phyloP scores from a whole-genome alignment of 2,888 invertebrate species.

The Tetheella fluctuosa region DNA sequence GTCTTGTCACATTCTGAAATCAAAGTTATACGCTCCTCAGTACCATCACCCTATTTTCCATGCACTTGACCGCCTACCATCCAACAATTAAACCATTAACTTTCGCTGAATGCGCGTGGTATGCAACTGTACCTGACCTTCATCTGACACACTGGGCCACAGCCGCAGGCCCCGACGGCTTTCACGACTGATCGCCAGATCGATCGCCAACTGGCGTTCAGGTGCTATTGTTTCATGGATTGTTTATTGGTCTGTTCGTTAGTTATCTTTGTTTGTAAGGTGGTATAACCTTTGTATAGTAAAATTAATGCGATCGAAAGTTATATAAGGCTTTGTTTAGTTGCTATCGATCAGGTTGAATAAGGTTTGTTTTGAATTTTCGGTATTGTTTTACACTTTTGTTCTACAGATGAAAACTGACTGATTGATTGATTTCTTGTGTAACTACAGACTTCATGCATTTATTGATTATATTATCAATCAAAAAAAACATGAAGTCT shows the following conservation, averaged over 20 bases:
- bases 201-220: conserved; percentile 21
- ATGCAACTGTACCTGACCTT: conserved; percentile 58
- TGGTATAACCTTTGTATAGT: conserved; percentile 3
- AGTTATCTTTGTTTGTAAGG: conserved; percentile 1
- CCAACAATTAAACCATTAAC: conserved; percentile 67
- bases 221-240: conserved; percentile 29
- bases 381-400: not conserved
- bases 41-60: conserved; percentile 45
- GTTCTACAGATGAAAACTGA: conserved; percentile 1
- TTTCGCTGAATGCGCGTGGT: conserved; percentile 65
- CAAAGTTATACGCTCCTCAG: conserved; percentile 25
- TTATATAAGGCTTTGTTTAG: not conserved
- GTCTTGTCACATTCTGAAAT: not conserved
- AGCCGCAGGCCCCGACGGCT: conserved; percentile 61
- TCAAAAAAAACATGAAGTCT: too few species aligned
- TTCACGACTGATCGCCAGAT: conserved; percentile 50
- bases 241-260: conserved; percentile 10
- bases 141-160: conserved; percentile 60
- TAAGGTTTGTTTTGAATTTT: not conserved
- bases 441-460: not conserved
- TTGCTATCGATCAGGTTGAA: not conserved
- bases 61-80: conserved; percentile 63
- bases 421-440: not conserved
- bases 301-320: conserved; percentile 5
- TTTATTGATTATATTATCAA: too few species aligned